Conservation (phyloP, 1,140 invertebrate species). For the Harpegnathos saltator region DNA sequence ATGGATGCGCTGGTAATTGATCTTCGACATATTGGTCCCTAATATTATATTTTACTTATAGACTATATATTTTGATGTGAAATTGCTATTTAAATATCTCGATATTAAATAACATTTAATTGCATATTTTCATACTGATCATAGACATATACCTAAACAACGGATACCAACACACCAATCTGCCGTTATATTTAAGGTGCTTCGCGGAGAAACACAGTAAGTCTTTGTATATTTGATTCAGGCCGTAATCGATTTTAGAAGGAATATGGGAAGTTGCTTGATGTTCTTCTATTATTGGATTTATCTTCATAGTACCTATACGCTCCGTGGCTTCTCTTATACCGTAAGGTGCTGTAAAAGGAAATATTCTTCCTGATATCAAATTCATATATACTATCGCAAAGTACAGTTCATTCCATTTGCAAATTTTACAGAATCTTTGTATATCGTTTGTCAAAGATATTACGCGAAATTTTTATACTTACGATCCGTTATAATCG, state of each 20-base stretch:
- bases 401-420: constrained; percentile 28
- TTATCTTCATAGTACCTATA: constrained; percentile 90
- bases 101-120: constrained; percentile 8
- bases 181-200: constrained; percentile 91
- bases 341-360: constrained; percentile 95
- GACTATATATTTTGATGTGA: constrained; percentile 14
- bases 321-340: constrained; percentile 96
- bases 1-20: constrained; percentile 92
- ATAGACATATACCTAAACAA: constrained; percentile 89
- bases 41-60: constrained; percentile 15
- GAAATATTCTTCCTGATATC: constrained; percentile 46
- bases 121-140: not conserved
- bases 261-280: constrained; percentile 90
- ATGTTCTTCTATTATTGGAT: constrained; percentile 89
- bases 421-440: constrained; percentile 1
- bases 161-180: constrained; percentile 97
- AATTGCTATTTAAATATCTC: constrained; percentile 58
- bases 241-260: constrained; percentile 94
- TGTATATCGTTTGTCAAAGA: not conserved
- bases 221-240: constrained; percentile 93
- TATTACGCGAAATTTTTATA: constrained; percentile 72
- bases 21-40: constrained; percentile 92
- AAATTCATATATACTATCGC: constrained; percentile 9
- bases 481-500: constrained; percentile 98
- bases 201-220: constrained; percentile 93